phyloP scores from a whole-genome alignment of 1,140 invertebrate species.

The Oscheius sp. region DNA sequence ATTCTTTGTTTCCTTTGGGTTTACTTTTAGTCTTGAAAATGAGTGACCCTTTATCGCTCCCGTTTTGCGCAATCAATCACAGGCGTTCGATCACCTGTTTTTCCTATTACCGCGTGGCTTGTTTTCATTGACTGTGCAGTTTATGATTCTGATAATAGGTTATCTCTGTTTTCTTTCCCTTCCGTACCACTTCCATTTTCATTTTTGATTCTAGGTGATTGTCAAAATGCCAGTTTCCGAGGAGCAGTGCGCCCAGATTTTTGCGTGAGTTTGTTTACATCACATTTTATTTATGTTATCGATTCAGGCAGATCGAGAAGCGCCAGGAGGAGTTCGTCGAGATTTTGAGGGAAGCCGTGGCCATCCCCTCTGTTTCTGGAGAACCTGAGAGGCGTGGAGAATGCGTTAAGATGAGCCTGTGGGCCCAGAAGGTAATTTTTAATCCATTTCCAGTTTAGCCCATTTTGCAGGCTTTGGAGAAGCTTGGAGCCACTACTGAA shows the following conservation, averaged over 20 bases:
- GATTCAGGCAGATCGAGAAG: conserved; percentile 24
- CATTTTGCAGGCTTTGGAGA: conserved; percentile 21
- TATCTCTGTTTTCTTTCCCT: neutral
- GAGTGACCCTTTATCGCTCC: no score
- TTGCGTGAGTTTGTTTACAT: neutral
- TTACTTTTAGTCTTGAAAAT: no score
- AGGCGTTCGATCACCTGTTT: no score
- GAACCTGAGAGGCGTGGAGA: conserved; percentile 78
- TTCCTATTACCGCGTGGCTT: no score
- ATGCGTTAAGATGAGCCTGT: conserved; percentile 75
- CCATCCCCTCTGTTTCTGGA: conserved; percentile 90
- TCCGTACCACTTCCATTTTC: neutral
- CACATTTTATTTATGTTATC: neutral
- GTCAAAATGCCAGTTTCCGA: conserved; percentile 1
- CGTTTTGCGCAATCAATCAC: no score
- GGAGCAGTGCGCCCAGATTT: neutral
- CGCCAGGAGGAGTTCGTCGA: conserved; percentile 25
- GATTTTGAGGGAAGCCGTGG: conserved; percentile 77
- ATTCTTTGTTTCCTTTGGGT: no score
- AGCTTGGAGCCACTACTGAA: conserved; percentile 28
- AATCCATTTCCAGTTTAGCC: neutral
- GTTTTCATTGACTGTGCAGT: no score
- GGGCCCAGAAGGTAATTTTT: conserved; percentile 68
- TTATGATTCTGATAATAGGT: neutral
- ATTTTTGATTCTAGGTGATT: neutral